Evolutionary conservation across 2,797 vertebrate species (phyloP).

Genomic region (Sebastes baramenuke): DNA sequence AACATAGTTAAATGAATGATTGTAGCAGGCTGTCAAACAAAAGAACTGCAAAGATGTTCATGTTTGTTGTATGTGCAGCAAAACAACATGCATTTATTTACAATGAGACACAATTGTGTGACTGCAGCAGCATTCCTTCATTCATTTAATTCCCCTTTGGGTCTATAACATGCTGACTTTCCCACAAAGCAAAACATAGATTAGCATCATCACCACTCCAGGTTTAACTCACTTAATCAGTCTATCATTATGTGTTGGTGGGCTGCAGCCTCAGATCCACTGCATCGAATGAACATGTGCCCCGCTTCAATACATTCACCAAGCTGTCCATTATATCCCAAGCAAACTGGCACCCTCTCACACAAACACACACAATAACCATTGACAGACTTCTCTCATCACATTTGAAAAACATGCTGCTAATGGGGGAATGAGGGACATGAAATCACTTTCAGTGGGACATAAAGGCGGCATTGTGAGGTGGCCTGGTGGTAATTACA

Average conservation of each 20-base stretch:
- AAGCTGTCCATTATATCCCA: constrained; percentile 49
- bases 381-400: constrained; percentile 67
- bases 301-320: constrained; percentile 27
- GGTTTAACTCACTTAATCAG: background rate
- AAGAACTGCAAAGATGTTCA: background rate
- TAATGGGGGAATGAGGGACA: constrained; percentile 80
- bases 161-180: background rate
- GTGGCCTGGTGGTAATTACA: constrained; percentile 73
- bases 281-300: constrained; percentile 21
- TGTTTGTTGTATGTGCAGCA: background rate
- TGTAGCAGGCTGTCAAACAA: background rate
- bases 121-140: background rate
- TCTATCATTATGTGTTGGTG: constrained; percentile 12
- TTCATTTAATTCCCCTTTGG: background rate
- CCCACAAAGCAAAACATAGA: background rate
- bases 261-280: constrained; percentile 30
- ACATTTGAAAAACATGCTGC: constrained; percentile 55
- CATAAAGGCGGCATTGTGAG: constrained; percentile 90
- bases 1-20: background rate
- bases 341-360: constrained; percentile 56
- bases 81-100: background rate
- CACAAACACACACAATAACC: constrained; percentile 61
- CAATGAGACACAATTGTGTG: background rate
- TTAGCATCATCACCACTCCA: background rate
- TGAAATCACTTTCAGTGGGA: constrained; percentile 94